A percentile compares a stretch with the other conserved stretches of the same genome.
Evolutionary conservation across 2,888 invertebrate species (phyloP).

Genomic region (Seira sanloemensis): DNA sequence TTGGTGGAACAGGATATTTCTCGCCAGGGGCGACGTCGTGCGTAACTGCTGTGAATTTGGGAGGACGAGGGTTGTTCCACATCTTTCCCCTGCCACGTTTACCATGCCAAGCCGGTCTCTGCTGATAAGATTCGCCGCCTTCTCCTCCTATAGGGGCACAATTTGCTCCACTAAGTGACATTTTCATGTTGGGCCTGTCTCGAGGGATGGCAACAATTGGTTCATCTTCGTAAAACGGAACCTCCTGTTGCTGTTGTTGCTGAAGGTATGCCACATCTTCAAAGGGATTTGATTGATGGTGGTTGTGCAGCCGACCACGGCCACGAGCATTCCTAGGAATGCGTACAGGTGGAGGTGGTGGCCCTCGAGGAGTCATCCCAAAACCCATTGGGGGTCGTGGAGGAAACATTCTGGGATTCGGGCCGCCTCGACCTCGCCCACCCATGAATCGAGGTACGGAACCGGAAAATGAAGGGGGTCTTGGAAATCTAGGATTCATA

Average conservation of each 20-base stretch:
- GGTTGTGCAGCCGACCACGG: no score
- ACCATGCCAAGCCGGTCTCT: not conserved
- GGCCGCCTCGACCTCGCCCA: conserved; percentile 8
- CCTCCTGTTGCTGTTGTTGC: conserved; percentile 1
- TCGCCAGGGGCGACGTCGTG: conserved; percentile 48
- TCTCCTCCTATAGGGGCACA: conserved; percentile 30
- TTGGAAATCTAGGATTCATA: not conserved
- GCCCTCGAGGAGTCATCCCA: conserved; percentile 9
- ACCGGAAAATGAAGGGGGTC: not conserved
- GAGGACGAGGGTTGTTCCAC: not conserved
- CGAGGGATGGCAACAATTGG: not conserved
- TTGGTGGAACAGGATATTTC: conserved; percentile 55
- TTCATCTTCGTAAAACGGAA: conserved; percentile 56
- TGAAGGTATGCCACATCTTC: not conserved
- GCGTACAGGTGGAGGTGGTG: not conserved
- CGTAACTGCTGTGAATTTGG: conserved; percentile 46
- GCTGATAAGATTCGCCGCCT: not conserved
- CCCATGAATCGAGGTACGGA: not conserved
- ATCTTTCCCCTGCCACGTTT: not conserved
- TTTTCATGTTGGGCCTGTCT: conserved; percentile 1
- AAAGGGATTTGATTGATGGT: not conserved
- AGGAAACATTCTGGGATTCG: conserved; percentile 19
- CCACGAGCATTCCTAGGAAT: not conserved
- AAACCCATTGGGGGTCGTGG: conserved; percentile 18
- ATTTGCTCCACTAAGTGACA: conserved; percentile 23